Percentiles rank a stretch among this genome's conserved stretches.
phyloP scores from a whole-genome alignment of 2,113 vertebrate species.

The Dendrocopos noguchii region DNA sequence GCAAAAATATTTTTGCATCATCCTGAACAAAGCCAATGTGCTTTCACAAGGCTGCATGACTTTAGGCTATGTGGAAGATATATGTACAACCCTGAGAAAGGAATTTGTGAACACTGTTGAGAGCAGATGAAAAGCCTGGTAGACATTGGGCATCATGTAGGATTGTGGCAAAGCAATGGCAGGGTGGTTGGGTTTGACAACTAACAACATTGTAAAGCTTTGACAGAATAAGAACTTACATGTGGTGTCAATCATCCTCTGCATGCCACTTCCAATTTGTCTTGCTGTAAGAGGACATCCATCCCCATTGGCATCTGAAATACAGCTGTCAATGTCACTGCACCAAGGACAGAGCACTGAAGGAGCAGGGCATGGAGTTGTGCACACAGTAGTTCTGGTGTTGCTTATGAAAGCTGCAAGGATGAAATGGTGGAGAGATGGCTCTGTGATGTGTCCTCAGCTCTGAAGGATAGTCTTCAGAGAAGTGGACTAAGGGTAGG shows the following conservation, averaged over 20 bases:
- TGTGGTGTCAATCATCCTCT: conserved; percentile 65
- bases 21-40: not conserved
- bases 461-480: not conserved
- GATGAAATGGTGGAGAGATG: not conserved
- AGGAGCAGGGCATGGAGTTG: not conserved
- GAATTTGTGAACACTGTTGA: not conserved
- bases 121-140: conserved; percentile 47
- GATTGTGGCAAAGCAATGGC: conserved; percentile 33
- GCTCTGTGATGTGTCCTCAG: not conserved
- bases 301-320: conserved; percentile 50
- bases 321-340: conserved; percentile 55
- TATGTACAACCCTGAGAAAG: not conserved
- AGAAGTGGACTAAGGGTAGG: not conserved
- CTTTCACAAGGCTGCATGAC: conserved; percentile 3
- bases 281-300: conserved; percentile 11
- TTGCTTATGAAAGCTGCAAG: not conserved
- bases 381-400: not conserved
- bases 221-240: conserved; percentile 74
- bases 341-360: conserved; percentile 20
- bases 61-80: conserved; percentile 37
- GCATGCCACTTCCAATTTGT: conserved; percentile 62
- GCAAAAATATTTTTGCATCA: not conserved
- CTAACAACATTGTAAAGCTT: conserved; percentile 47
- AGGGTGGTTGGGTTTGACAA: conserved; percentile 60
- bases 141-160: conserved; percentile 60